Evolutionary conservation across 2,797 vertebrate genomes (phyloP), one percentile per base, ranked within the genome.

Genomic region (Chanos chanos): DNA sequence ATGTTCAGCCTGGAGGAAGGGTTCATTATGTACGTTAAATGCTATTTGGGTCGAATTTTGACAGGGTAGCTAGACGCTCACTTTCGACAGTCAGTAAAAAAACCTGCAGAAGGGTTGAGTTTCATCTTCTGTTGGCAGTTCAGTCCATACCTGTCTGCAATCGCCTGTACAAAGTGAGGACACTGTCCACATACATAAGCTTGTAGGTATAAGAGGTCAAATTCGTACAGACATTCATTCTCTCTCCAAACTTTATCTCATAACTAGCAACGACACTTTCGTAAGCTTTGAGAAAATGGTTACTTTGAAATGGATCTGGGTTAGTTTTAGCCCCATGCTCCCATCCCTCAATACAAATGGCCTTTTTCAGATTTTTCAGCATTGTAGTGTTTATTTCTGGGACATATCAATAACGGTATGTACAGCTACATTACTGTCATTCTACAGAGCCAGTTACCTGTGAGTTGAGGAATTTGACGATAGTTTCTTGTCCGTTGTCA

Each of bases 61-160:
- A 19, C 78, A 40, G 34, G 27, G 1, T 6, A 12, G n/a, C 15
- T 1, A 15, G 10, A 12, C 15, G 43, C 92, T 81, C 51, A 94
- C 93, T 70, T 71, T 50, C 68, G 76, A 67, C 90, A 92, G 52
- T 55, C 54, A 0, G 53, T 71, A 69, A 94, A 94, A 55, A 92
- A 72, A 2, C 92, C 86, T n/a, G 68, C 79, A 58, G 74, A 76
- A 12, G 84, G 69, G 9, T 84, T 61, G 1, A 47, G 31, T 44
- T 87, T 70, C 60, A 93, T 82, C 24, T 55, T 70, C 34, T 79
- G 39, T 6, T 27, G 57, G 76, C 87, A 89, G 60, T 47, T 77
- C 41, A 72, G 49, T 10, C 79, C 69, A 0, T 86, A 73, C 3
- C 16, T 61, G 37, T 63, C 50, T 7, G 86, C 18, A 0, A 81